Evolutionary conservation across 2,797 vertebrate species (phyloP).

Genomic region (Malurus leucopterus): DNA sequence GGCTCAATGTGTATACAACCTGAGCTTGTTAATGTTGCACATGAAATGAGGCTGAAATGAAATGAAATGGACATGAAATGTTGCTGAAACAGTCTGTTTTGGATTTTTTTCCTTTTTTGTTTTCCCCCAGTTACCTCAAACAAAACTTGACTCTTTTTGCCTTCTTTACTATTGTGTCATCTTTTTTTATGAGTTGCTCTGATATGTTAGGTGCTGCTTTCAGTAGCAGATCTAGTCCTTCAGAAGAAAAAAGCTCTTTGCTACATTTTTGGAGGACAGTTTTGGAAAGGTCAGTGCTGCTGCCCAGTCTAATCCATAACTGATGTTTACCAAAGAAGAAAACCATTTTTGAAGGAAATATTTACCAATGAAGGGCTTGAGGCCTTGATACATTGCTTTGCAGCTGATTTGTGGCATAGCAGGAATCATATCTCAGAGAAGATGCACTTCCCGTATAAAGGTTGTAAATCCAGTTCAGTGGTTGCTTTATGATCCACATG

Average conservation of each 20-base stretch:
- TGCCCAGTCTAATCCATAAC: background rate
- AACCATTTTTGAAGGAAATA: background rate
- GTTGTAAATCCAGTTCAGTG: background rate
- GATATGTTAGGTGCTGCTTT: background rate
- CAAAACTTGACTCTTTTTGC: background rate
- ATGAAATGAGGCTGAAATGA: background rate
- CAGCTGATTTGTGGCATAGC: background rate
- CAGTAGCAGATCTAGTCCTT: background rate
- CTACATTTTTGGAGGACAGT: background rate
- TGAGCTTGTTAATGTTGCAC: background rate
- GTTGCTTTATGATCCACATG: background rate
- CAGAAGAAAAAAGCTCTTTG: background rate
- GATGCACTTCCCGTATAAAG: background rate
- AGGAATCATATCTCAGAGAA: background rate
- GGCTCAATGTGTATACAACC: background rate
- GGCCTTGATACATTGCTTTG: background rate
- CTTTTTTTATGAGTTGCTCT: background rate
- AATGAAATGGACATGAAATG: background rate
- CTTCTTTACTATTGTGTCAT: background rate
- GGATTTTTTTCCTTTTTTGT: accelerated
- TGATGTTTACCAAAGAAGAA: background rate
- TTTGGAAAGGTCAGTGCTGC: background rate
- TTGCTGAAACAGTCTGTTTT: background rate
- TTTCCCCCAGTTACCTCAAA: background rate
- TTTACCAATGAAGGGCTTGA: background rate